phyloP scores from a whole-genome alignment of 2,888 invertebrate genomes.

The Mesorhabditis spiculigera region DNA sequence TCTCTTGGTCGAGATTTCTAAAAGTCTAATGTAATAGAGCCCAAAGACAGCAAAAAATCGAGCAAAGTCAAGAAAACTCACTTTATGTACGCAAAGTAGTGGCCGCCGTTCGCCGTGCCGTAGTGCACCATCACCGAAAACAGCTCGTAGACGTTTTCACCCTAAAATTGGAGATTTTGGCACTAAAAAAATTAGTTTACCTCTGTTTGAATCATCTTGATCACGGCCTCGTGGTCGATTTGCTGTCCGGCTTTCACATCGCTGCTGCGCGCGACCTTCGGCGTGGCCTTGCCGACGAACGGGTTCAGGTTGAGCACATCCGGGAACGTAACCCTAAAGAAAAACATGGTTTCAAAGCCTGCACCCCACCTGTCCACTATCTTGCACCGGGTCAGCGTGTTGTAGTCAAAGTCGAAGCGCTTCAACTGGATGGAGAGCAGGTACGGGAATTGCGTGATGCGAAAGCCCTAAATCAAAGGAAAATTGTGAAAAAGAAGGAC shows the following conservation, averaged over 20 bases:
- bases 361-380: conserved; percentile 75
- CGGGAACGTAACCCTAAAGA: conserved; percentile 75
- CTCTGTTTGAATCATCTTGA: conserved; percentile 26
- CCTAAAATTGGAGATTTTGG: conserved; percentile 53
- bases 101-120: conserved; percentile 83
- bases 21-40: conserved; percentile 3
- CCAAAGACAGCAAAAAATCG: background rate
- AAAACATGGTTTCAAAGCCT: background rate
- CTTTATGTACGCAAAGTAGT: conserved; percentile 86
- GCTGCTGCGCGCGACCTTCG: background rate
- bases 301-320: conserved; percentile 76
- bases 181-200: background rate
- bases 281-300: conserved; percentile 64
- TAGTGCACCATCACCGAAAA: conserved; percentile 89
- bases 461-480: conserved; percentile 69
- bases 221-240: conserved; percentile 28
- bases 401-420: conserved; percentile 83
- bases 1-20: conserved; percentile 65
- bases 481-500: background rate
- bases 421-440: conserved; percentile 81
- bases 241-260: conserved; percentile 18
- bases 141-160: conserved; percentile 78
- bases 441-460: conserved; percentile 81
- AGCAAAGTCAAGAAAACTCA: conserved; percentile 62
- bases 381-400: conserved; percentile 78